A percentile compares a stretch with the other conserved stretches of the same genome.
Conservation (phyloP, 2,888 invertebrate species). For the Dromius quadrimaculatus region DNA sequence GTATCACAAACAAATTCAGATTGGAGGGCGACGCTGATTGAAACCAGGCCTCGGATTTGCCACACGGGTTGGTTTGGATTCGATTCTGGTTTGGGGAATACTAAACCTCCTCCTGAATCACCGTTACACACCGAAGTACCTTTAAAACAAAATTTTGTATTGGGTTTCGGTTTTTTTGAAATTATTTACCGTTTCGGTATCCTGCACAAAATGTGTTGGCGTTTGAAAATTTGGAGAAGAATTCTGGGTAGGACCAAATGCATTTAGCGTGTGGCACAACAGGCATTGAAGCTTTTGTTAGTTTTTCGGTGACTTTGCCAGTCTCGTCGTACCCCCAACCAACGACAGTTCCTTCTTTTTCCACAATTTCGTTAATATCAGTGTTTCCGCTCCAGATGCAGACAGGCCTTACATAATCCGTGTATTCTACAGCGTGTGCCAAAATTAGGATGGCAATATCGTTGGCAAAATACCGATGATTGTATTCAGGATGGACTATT, state of each 20-base stretch:
- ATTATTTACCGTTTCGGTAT: constrained; percentile 64
- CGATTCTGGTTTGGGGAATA: constrained; percentile 60
- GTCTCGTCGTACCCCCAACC: constrained; percentile 68
- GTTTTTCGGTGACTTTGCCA: constrained; percentile 70
- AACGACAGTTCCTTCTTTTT: constrained; percentile 58
- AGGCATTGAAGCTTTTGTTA: constrained; percentile 73
- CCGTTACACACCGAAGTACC: constrained; percentile 72
- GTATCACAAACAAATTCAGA: constrained; percentile 73
- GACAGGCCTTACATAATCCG: constrained; percentile 63
- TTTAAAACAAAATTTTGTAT: constrained; percentile 57
- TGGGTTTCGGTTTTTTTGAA: not conserved
- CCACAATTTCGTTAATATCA: constrained; percentile 57
- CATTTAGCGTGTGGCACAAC: constrained; percentile 73
- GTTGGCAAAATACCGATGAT: constrained; percentile 60
- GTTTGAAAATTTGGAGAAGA: constrained; percentile 72
- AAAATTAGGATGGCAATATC: constrained; percentile 63
- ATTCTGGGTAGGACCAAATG: constrained; percentile 72
- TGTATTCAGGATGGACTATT: constrained; percentile 61
- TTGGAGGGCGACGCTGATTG: constrained; percentile 71
- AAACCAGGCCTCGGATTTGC: constrained; percentile 69
- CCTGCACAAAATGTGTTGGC: constrained; percentile 70
- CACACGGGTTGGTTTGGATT: constrained; percentile 58
- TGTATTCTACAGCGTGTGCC: constrained; percentile 58
- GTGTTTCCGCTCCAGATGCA: constrained; percentile 62
- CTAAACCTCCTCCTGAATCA: constrained; percentile 66